Conservation (phyloP, 2,797 vertebrate species). For the Xiphorhynchus erythropygius region DNA sequence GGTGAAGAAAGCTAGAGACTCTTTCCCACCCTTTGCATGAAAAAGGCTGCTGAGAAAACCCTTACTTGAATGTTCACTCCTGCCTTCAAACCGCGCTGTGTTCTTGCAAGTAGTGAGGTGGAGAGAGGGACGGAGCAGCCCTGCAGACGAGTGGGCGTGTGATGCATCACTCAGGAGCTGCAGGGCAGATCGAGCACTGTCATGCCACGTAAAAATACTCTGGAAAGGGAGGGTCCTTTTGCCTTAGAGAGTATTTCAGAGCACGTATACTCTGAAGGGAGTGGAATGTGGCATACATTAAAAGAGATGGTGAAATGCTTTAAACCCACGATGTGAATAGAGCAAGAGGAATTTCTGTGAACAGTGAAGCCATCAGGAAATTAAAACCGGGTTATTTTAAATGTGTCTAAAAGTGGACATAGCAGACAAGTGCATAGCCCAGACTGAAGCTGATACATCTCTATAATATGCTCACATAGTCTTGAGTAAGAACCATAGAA, state of each 20-base stretch:
- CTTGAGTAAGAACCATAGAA: not conserved
- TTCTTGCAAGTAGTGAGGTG: not conserved
- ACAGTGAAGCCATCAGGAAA: not conserved
- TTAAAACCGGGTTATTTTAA: not conserved
- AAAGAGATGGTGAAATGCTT: not conserved
- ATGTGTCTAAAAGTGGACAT: not conserved
- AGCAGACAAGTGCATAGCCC: not conserved
- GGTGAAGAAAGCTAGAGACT: not conserved
- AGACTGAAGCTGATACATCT: not conserved
- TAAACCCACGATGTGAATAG: not conserved
- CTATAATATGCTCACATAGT: not conserved
- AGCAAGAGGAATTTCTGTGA: not conserved
- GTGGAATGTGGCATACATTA: rapidly evolving
- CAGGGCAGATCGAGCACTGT: not conserved
- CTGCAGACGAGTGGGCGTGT: rapidly evolving
- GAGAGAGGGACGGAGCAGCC: not conserved
- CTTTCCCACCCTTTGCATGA: not conserved
- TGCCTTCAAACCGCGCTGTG: not conserved
- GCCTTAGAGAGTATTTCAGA: not conserved
- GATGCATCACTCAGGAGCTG: rapidly evolving
- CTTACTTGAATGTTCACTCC: not conserved
- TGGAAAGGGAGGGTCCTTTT: not conserved
- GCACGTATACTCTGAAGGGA: rapidly evolving
- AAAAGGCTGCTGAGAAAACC: not conserved
- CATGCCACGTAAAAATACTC: not conserved